Evolutionary conservation across 2,113 vertebrate genomes (phyloP), one percentile per base, ranked within the genome.

Genomic region (Engystomops pustulosus): DNA sequence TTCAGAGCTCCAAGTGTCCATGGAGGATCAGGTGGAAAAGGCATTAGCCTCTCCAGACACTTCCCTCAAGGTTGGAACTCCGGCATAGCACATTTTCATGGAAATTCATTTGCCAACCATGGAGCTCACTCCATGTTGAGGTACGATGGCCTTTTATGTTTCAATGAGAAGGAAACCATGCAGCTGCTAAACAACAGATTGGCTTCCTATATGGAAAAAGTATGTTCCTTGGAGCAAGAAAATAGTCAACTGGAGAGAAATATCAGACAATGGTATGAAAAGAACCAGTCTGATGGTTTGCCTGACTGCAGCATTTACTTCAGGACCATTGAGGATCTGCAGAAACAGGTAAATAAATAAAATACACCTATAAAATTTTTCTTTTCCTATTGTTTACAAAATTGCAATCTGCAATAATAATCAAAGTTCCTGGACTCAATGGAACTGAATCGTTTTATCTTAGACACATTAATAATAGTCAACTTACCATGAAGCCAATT

Each of bases 1-100:
- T 91, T 90, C 62, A 95, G 96, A 80, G 91, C 97, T 34, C 92
- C 93, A 80, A 99, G 97, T 70, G 93, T 99, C 70, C 94, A 95
- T 0, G 96, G 94, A 4, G 92, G 88, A 20, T 84, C 74, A 49
- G 82, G 74, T 27, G 82, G 70, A 18, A 84, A 77, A 65, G 74
- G 82, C 8, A 60, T 75, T 25, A 77, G 44, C 18, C 47, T 84
- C 74, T 75, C 82, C 25, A 65, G 36, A n/a, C 49, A 74, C 10
- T 44, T 44, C 30, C 20, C 14, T 27, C 30, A 47, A 14, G 53
- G 7, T n/a, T 71, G 53, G 15, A 72, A 89, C 36, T 84, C 84
- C 47, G 55, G 70, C 34, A n/a, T 18, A 25, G n/a, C 20, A 44
- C 6, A 20, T 74, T 27, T 18, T 51, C 20, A 58, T 44, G 80